These are phyloP conservation scores for Linnaemya vulpina DNA, from an alignment of 2,888 invertebrate genomes.

Conservation along the genomic window DNA sequence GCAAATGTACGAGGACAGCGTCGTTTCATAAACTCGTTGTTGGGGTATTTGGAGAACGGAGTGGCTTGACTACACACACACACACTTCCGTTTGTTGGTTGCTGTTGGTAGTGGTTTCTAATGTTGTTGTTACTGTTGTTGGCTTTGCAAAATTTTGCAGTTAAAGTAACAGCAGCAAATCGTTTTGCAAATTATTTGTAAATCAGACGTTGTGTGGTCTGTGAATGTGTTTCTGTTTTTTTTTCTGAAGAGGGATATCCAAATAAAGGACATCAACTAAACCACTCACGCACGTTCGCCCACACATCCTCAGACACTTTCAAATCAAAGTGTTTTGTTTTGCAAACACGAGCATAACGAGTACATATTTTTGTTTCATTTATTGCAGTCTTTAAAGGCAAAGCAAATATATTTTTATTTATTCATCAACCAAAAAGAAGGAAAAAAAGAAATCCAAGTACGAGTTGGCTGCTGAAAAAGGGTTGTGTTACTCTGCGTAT, in stretches of 20 bases:
- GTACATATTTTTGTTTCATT: neutral
- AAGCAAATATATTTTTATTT: conserved; percentile 52
- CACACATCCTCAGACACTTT: conserved; percentile 43
- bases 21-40: conserved; percentile 10
- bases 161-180: neutral
- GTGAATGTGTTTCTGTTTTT: neutral
- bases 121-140: neutral
- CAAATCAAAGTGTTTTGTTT: neutral
- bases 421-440: conserved; percentile 13
- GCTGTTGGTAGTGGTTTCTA: neutral
- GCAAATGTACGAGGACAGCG: conserved; percentile 33
- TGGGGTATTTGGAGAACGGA: neutral
- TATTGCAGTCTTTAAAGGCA: conserved; percentile 17
- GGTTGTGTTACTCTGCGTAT: conserved; percentile 6
- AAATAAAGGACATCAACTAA: conserved; percentile 63
- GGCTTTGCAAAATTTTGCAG: neutral
- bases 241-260: conserved; percentile 10
- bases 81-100: conserved; percentile 56
- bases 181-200: conserved; percentile 58
- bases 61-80: conserved; percentile 52
- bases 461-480: conserved; percentile 30
- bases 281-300: conserved; percentile 54
- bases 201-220: conserved; percentile 59
- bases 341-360: conserved; percentile 28
- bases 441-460: conserved; percentile 3